Conservation (phyloP, 2,888 invertebrate genomes). For the Xestobium rufovillosum region DNA sequence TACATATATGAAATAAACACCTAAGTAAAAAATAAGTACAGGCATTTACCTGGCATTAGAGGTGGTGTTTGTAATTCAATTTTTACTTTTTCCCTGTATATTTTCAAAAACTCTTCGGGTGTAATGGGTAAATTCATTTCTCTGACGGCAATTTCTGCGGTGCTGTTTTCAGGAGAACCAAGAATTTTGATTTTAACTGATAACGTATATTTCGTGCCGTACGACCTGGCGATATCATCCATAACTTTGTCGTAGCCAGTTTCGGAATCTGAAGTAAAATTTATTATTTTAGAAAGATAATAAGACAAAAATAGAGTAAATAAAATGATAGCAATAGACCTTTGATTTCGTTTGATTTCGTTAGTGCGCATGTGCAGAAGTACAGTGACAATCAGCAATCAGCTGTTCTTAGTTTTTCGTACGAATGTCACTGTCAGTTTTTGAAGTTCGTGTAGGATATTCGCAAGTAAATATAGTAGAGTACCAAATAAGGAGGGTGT, state of each 20-base stretch:
- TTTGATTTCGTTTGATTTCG: no score
- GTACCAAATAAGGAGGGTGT: no score
- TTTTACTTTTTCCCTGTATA: slow-evolving; percentile 43
- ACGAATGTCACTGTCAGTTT: no score
- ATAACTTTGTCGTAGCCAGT: slow-evolving; percentile 69
- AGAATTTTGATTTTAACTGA: slow-evolving; percentile 53
- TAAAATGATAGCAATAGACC: no score
- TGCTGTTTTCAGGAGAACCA: slow-evolving; percentile 47
- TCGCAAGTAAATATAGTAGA: no score
- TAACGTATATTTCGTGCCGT: slow-evolving; percentile 69
- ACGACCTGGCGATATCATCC: slow-evolving; percentile 58
- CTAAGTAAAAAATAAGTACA: neutral
- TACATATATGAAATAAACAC: neutral
- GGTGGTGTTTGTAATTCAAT: slow-evolving; percentile 49
- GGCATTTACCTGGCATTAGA: slow-evolving; percentile 48
- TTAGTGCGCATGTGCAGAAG: no score
- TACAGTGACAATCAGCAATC: no score
- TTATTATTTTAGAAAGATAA: no score
- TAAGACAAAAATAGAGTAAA: no score
- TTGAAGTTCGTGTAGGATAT: no score
- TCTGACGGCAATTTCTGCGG: slow-evolving; percentile 47
- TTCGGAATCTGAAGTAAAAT: slow-evolving; percentile 90
- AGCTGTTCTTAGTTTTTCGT: no score
- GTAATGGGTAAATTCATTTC: slow-evolving; percentile 56
- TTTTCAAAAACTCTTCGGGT: slow-evolving; percentile 50